Base-by-base conservation (phyloP, 2,888 invertebrate genomes). In the Tetheella fluctuosa region DNA sequence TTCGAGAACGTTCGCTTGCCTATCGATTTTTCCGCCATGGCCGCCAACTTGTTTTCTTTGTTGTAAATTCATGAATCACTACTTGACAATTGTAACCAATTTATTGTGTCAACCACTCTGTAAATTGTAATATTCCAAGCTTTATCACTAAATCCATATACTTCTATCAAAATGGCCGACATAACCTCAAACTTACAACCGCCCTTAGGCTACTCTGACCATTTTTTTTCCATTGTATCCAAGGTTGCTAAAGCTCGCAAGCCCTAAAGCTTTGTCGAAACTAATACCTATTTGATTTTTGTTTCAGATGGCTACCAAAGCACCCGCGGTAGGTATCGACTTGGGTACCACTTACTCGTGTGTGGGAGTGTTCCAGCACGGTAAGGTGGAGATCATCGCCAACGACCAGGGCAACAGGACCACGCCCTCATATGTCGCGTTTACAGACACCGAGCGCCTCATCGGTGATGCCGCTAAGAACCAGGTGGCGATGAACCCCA, bases 301-400 rank as follows among this genome's bases (percentile, higher is more conserved):
- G 79, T 86, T 84, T 4, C 81, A 94, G 94, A 94, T 94, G 94
- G 94, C 91, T 64, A 87, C 94, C 58, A 96, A 96, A 92, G 95
- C 97, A 95, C 97, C 97, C 84, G 97, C 97, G 87, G 96, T 98
- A 85, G 98, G 98, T 95, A 98, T 98, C 93, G 98, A 98, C 94
- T 95, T 98, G 91, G 98, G 98, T 74, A 98, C 98, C 75, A 98
- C 98, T 69, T 98, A 98, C 92, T 98, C 98, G 60, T 98, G 97
- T 84, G 98, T 98, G 73, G 98, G 97, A 78, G 98, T 98, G 70
- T 98, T 97, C 95, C 97, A 97, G 93, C 96, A 97, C 91, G 97
- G 97, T 70, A 97, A 97, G 92, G 97, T 97, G 80, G 97, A 97
- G 92, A 97, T 97, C 88, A 97, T 97, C 90, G 97, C 97, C 86